Base-by-base conservation (phyloP, 2,888 invertebrate species). In the Cyclophora albipunctata region DNA sequence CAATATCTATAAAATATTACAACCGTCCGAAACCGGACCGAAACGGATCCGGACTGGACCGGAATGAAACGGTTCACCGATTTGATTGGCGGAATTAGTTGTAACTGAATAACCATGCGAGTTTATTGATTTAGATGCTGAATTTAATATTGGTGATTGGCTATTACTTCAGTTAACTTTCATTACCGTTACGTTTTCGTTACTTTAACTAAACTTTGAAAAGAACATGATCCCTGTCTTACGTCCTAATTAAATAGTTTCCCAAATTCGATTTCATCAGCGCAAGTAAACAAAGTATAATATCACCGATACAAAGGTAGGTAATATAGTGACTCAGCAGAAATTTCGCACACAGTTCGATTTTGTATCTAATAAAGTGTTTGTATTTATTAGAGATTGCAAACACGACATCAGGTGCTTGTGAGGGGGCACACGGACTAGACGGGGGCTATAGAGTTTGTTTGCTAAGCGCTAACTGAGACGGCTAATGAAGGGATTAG, bases 1-100 rank as follows among this genome's bases (percentile, higher is more conserved):
- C 84, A 84, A 86, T 87, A 87, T 84, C 86, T 82, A 86, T 87
- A 87, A 87, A 86, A 82, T 86, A 84, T 73, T 73, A 73, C 66
- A 73, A 61, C 73, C 71, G 58, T 61, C 58, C 57, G 59, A 58
- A 58, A 53, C 51, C 51, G 53, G 54, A 55, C 54, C 48, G 49
- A 42, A 46, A 58, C 66, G 54, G 64, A 62, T 62, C 69, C 64
- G 59, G 48, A 56, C 64, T 53, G 66, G 64, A 58, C 66, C 54
- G 54, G 52, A 51, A 46, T 51, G 47, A 52, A 51, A 47, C 51
- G 51, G 50, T 62, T 60, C 59, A 59, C 68, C 70, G 71, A 77
- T 81, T 78, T 79, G 77, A 82, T 81, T 78, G 76, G 73, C 66
- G 60, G 75, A 81, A 76, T 81, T 81, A 77, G 77, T 77, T 78